Percentiles rank a stretch among this genome's conserved stretches.
Conservation (phyloP, 2,888 invertebrate species). For the Drosophila mercatorum region DNA sequence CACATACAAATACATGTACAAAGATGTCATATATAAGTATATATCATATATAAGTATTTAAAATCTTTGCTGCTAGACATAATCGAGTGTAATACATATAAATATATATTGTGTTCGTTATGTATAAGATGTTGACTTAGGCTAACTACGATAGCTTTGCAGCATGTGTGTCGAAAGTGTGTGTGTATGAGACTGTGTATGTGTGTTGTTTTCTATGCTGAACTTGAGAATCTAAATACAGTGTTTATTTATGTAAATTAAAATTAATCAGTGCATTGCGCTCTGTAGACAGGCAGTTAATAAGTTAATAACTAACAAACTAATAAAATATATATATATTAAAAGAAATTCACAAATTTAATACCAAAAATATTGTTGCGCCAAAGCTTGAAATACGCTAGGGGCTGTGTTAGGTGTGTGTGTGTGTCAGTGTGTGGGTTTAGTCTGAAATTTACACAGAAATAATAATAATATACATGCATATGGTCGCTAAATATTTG, state of each 20-base stretch:
- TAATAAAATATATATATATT: conserved; percentile 25
- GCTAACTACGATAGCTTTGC: conserved; percentile 61
- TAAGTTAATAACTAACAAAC: conserved; percentile 54
- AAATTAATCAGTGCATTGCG: conserved; percentile 82
- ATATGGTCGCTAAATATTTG: conserved; percentile 44
- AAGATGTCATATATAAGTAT: conserved; percentile 14
- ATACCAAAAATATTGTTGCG: conserved; percentile 50
- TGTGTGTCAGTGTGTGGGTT: neutral
- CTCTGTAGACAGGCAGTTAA: conserved; percentile 77
- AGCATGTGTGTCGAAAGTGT: conserved; percentile 44
- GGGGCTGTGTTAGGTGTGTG: neutral
- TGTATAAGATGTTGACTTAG: conserved; percentile 41
- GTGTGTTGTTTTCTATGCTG: conserved; percentile 23
- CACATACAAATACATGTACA: conserved; percentile 35
- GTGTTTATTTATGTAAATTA: conserved; percentile 54
- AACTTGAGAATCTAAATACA: conserved; percentile 45
- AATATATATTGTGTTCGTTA: neutral
- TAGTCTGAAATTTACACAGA: conserved; percentile 49
- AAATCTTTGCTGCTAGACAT: conserved; percentile 53
- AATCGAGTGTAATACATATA: conserved; percentile 42
- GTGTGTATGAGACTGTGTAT: neutral
- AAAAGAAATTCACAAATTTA: conserved; percentile 28
- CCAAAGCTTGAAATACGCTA: conserved; percentile 65
- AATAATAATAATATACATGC: conserved; percentile 60
- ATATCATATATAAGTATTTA: conserved; percentile 45